Evolutionary conservation across 1,140 invertebrate genomes (phyloP), one percentile per base, ranked within the genome.

Genomic region (Macrobrachium rosenbergii): DNA sequence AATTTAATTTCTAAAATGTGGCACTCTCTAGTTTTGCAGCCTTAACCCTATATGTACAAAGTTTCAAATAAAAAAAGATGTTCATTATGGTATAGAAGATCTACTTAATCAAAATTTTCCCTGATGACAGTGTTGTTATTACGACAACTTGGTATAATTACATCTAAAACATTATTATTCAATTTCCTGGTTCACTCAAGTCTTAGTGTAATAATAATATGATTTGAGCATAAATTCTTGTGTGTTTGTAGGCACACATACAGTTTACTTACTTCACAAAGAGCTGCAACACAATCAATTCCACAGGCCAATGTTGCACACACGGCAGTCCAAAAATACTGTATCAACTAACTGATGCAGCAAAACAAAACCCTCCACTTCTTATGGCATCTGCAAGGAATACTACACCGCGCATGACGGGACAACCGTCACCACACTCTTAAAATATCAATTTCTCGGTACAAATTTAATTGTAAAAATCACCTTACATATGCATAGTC

Each of bases 31-130:
- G 85, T 89, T 89, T 89, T 89, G 88, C 88, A 89, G 88, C 88
- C 88, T 89, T 89, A 89, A 89, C 88, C 82, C 88, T 89, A 89
- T 89, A 89, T 89, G 78, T 89, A 89, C 88, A 89, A 89, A 87
- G 85, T 86, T 52, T 89, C 85, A 89, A 89, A 89, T 89, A 89
- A 89, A 89, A 86, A 89, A 87, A 87, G 83, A 87, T 89, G 80
- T 87, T 87, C 85, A 87, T 87, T 79, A 87, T 79, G 81, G 85
- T 87, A 87, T 87, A 87, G 85, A 86, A 89, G 88, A 89, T 87
- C 85, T 89, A 89, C 80, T 87, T 87, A 87, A 89, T 89, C 85
- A 89, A 89, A 87, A 87, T 89, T 89, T 89, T 87, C 88, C 85
- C 88, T 85, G 88, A 89, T 88, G 88, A 88, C 83, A 82, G 87